Evolutionary conservation across 2,797 vertebrate species (phyloP).

Genomic region (Myoxocephalus aenaeus): DNA sequence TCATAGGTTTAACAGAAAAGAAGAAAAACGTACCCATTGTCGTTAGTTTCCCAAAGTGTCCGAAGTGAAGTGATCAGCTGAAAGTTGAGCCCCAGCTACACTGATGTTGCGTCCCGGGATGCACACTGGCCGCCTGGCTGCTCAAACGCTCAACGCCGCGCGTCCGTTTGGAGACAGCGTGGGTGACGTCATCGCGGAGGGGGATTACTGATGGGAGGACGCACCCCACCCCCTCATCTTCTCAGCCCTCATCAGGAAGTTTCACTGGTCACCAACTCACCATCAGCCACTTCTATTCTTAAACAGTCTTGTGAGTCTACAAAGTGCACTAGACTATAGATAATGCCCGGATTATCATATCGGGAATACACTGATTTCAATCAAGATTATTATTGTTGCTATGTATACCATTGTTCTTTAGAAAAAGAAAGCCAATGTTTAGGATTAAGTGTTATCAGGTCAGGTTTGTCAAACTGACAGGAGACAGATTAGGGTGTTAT

Average conservation of each 20-base stretch:
- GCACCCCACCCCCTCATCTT: conserved; percentile 1
- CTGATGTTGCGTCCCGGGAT: conserved; percentile 75
- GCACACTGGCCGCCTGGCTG: conserved; percentile 71
- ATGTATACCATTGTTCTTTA: not conserved
- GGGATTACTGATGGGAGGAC: conserved; percentile 72
- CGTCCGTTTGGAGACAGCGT: conserved; percentile 71
- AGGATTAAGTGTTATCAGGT: conserved; percentile 12
- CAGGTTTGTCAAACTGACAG: conserved; percentile 17
- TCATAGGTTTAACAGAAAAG: not conserved
- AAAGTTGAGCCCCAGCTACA: conserved; percentile 65
- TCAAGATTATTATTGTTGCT: not conserved
- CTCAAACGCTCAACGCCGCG: conserved; percentile 57
- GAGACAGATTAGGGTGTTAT: not conserved
- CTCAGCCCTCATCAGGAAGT: conserved; percentile 32
- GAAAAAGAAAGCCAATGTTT: not conserved
- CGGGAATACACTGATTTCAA: not conserved
- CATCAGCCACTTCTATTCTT: conserved; percentile 21
- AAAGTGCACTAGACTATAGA: conserved; percentile 21
- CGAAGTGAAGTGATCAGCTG: conserved; percentile 57
- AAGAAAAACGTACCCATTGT: conserved; percentile 76
- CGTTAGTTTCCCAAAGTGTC: conserved; percentile 57
- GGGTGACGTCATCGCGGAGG: conserved; percentile 78
- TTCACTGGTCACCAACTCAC: conserved; percentile 11
- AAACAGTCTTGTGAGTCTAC: conserved; percentile 5
- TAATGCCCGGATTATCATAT: not conserved